Conservation (phyloP, 2,888 invertebrate genomes). For the Stenichneumon culpator region DNA sequence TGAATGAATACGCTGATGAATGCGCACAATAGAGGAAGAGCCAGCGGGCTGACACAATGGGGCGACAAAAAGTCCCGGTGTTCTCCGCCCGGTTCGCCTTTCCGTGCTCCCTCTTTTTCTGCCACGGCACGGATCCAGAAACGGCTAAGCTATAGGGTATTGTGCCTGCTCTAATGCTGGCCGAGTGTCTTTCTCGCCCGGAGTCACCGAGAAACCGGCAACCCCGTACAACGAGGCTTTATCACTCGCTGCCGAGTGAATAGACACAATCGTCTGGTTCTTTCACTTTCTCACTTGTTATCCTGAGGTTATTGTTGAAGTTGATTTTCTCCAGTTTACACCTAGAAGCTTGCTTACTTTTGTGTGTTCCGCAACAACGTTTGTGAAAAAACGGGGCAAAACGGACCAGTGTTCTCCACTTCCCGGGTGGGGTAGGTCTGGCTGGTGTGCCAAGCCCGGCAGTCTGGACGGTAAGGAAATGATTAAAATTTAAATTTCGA, state of each 20-base stretch:
- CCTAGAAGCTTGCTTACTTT: too few relatives aligned
- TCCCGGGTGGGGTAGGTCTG: too few relatives aligned
- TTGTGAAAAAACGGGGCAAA: too few relatives aligned
- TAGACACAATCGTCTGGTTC: conserved; percentile 5
- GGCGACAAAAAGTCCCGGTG: conserved; percentile 68
- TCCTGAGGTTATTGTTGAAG: not conserved
- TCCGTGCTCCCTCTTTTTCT: conserved; percentile 43
- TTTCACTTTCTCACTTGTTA: not conserved
- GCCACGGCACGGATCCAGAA: conserved; percentile 35
- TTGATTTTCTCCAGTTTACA: not conserved
- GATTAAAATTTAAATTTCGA: too few relatives aligned
- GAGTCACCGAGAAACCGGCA: conserved; percentile 32
- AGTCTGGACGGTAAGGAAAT: too few relatives aligned
- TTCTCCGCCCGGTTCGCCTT: conserved; percentile 24
- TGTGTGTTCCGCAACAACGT: not conserved
- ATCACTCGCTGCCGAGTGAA: conserved; percentile 50
- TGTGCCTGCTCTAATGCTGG: not conserved
- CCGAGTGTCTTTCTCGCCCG: conserved; percentile 29
- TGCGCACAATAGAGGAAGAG: conserved; percentile 82
- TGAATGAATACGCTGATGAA: conserved; percentile 85
- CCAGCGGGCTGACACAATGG: conserved; percentile 70
- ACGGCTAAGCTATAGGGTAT: conserved; percentile 47
- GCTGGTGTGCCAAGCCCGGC: too few relatives aligned
- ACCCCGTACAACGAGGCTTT: conserved; percentile 57
- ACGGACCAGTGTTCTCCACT: too few relatives aligned